Evolutionary conservation across 2,888 invertebrate genomes (phyloP).

Genomic region (Dermolepida albohirtum): DNA sequence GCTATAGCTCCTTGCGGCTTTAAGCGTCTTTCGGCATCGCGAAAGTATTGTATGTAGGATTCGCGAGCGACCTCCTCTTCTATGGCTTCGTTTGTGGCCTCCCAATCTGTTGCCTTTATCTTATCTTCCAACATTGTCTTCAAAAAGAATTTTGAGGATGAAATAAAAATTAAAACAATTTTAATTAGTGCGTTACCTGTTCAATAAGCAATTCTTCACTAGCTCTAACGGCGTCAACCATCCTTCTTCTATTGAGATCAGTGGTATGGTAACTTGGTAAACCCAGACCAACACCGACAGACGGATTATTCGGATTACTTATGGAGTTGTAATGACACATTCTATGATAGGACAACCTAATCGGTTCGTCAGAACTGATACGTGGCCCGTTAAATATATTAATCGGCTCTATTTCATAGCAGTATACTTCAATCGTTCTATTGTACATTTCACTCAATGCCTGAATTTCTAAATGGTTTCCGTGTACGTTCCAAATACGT

Average conservation of each 20-base stretch:
- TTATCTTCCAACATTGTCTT: slow-evolving; percentile 93
- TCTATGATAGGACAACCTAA: slow-evolving; percentile 87
- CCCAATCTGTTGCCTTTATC: slow-evolving; percentile 89
- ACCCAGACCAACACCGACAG: slow-evolving; percentile 86
- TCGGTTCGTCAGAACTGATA: slow-evolving; percentile 81
- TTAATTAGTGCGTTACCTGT: slow-evolving; percentile 67
- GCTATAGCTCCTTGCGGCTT: slow-evolving; percentile 61
- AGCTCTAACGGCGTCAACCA: slow-evolving; percentile 80
- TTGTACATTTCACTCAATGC: slow-evolving; percentile 92
- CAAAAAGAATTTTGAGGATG: slow-evolving; percentile 29
- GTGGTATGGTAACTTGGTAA: slow-evolving; percentile 81
- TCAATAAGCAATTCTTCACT: slow-evolving; percentile 86
- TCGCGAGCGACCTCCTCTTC: slow-evolving; percentile 89
- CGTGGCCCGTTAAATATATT: slow-evolving; percentile 86
- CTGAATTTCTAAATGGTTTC: slow-evolving; percentile 92
- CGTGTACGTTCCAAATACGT: slow-evolving; percentile 82
- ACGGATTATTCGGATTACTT: slow-evolving; percentile 84
- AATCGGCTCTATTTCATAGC: slow-evolving; percentile 85
- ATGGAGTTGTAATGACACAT: slow-evolving; percentile 91
- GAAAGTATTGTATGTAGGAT: slow-evolving; percentile 79
- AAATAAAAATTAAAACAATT: not conserved
- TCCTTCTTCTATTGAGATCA: slow-evolving; percentile 75
- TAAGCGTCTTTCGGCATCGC: slow-evolving; percentile 62
- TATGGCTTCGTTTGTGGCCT: slow-evolving; percentile 90
- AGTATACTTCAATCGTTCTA: slow-evolving; percentile 87